Percentiles rank a stretch among this genome's conserved stretches.
phyloP scores from a whole-genome alignment of 2,888 invertebrate species.

The Dryadula phaetusa region DNA sequence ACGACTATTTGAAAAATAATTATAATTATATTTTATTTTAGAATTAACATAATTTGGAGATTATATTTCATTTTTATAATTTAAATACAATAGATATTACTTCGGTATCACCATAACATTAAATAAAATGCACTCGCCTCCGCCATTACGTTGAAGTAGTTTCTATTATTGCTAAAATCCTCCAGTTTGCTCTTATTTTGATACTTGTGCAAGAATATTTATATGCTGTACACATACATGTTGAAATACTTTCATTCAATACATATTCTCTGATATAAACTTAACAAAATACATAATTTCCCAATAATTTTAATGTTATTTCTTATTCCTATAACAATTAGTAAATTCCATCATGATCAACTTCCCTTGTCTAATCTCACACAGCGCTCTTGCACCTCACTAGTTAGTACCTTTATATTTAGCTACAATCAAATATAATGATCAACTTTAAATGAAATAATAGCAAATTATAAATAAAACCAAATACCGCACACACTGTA shows the following conservation, averaged over 20 bases:
- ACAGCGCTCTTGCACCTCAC: not conserved
- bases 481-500: not conserved
- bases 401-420: conserved; percentile 8
- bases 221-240: not conserved
- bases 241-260: not conserved
- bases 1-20: conserved; percentile 39
- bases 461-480: not conserved
- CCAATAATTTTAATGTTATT: conserved; percentile 38
- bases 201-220: not conserved
- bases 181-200: not conserved
- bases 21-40: conserved; percentile 40
- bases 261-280: conserved; percentile 25
- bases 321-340: conserved; percentile 47
- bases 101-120: not conserved
- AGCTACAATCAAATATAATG: conserved; percentile 4
- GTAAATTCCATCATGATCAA: conserved; percentile 41
- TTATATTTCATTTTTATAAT: conserved; percentile 29
- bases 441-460: not conserved
- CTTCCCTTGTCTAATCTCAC: conserved; percentile 20
- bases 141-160: not conserved
- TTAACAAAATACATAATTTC: conserved; percentile 24
- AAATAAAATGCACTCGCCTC: not conserved
- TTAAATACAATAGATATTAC: conserved; percentile 5
- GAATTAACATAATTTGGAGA: conserved; percentile 39
- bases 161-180: not conserved